phyloP scores from a whole-genome alignment of 2,888 invertebrate species.

The Eristalis tenax region DNA sequence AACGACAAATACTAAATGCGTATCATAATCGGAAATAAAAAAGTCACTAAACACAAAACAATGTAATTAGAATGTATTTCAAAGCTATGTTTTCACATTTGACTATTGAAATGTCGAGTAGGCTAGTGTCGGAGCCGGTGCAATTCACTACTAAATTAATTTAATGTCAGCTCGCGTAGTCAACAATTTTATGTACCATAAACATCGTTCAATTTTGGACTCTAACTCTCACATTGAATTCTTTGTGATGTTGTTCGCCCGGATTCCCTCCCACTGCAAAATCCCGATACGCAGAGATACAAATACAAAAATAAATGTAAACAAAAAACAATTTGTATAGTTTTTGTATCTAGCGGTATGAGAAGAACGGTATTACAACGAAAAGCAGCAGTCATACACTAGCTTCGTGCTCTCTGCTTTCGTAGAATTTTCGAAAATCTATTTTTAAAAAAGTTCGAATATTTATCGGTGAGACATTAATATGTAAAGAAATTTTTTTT shows the following conservation, averaged over 20 bases:
- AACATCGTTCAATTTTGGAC: background rate
- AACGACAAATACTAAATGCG: no score
- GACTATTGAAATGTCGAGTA: conserved; percentile 9
- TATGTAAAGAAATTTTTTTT: conserved; percentile 46
- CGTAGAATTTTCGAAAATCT: conserved; percentile 64
- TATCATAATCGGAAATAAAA: no score
- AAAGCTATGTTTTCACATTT: conserved; percentile 7
- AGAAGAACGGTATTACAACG: conserved; percentile 30
- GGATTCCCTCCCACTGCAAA: conserved; percentile 7
- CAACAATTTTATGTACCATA: background rate
- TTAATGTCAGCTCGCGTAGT: conserved; percentile 10
- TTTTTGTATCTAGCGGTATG: conserved; percentile 37
- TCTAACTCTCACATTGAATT: background rate
- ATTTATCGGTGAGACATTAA: conserved; percentile 68
- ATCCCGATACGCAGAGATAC: background rate
- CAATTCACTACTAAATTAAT: conserved; percentile 25
- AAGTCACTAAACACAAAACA: background rate
- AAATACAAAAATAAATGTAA: conserved; percentile 28
- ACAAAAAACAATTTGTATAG: conserved; percentile 28
- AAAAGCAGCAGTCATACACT: conserved; percentile 40
- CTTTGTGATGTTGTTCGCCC: background rate
- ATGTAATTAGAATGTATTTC: background rate
- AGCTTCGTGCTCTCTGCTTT: conserved; percentile 33
- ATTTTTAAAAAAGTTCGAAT: conserved; percentile 63
- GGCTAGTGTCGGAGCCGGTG: conserved; percentile 7